Conservation (phyloP, 35 echinoderm and acorn worm genomes). For the Anneissia japonica region DNA sequence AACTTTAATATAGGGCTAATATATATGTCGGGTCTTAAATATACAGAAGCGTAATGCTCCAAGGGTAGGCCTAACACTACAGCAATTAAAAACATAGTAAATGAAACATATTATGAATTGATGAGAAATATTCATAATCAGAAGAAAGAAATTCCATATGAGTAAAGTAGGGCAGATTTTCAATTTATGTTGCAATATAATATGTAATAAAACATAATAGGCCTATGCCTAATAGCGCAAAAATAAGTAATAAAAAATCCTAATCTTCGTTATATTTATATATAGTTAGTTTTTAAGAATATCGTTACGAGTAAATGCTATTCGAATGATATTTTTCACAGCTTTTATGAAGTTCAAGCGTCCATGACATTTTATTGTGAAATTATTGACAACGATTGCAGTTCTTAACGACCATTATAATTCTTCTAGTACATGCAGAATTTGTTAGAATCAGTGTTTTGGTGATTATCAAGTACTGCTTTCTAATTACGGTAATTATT, state of each 20-base stretch:
- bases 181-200: background rate
- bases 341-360: background rate
- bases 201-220: too few species aligned
- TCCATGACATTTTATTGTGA: background rate
- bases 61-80: too few species aligned
- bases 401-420: background rate
- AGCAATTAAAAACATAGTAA: too few species aligned
- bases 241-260: too few species aligned
- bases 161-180: background rate
- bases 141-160: background rate
- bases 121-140: too few species aligned
- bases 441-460: background rate
- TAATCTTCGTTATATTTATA: background rate
- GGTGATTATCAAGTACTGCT: background rate
- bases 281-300: background rate
- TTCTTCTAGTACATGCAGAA: background rate
- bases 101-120: too few species aligned
- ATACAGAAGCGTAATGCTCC: too few species aligned
- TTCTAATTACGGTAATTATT: background rate
- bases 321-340: background rate
- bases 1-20: too few species aligned
- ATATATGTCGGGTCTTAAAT: too few species aligned
- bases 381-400: background rate
- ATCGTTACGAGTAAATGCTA: background rate
- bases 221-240: too few species aligned